Conservation (phyloP, 92 coral and sea anemone species). For the Zoanthus solanderi region DNA sequence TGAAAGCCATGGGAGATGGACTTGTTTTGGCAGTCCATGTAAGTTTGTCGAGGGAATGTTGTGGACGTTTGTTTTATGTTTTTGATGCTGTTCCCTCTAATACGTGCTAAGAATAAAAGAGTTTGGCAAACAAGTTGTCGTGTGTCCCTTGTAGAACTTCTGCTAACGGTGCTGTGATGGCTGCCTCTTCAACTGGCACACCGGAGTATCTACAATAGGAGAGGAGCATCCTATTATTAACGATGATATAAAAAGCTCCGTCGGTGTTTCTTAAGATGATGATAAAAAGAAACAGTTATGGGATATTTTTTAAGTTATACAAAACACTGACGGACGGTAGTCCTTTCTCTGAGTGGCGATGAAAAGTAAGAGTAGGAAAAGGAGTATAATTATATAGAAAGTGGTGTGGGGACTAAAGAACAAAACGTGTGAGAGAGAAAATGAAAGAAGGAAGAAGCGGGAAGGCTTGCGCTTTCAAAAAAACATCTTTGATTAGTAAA, state of each 20-base stretch:
- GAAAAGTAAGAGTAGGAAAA: too few species aligned
- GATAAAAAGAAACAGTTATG: neutral
- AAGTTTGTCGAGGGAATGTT: neutral
- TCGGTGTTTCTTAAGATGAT: neutral
- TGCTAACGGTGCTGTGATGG: constrained; percentile 66
- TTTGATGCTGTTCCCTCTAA: neutral
- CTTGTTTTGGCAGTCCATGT: neutral
- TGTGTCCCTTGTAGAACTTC: constrained; percentile 75
- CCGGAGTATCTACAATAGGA: constrained; percentile 43
- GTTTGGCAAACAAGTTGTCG: constrained; percentile 74
- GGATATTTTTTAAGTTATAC: neutral
- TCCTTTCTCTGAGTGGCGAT: too few species aligned
- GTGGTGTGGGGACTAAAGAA: too few species aligned
- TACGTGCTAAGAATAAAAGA: constrained; percentile 60
- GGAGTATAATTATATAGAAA: too few species aligned
- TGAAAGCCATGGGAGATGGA: neutral
- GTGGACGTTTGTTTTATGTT: neutral
- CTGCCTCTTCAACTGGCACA: constrained; percentile 58
- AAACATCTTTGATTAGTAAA: too few species aligned
- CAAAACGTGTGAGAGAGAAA: too few species aligned
- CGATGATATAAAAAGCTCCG: neutral
- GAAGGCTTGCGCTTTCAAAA: too few species aligned
- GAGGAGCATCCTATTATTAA: too few species aligned
- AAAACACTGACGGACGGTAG: too few species aligned
- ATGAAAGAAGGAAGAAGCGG: too few species aligned